Base-by-base conservation (phyloP, 2,888 invertebrate genomes). In the Pseudoips prasinana region DNA sequence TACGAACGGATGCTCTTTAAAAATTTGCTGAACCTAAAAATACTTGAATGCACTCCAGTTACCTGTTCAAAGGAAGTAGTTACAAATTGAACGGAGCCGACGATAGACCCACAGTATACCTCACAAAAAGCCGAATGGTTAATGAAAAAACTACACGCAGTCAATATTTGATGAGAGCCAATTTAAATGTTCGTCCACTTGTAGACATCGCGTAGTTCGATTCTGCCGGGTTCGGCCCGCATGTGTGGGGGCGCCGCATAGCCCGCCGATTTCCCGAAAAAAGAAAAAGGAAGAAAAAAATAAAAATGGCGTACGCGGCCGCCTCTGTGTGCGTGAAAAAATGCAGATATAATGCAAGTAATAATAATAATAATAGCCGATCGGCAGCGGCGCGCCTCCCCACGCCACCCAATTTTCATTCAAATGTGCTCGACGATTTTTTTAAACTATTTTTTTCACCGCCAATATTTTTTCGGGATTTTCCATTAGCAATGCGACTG, bases 91-190 rank as follows among this genome's bases (percentile, higher is more conserved):
- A 66, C 58, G 53, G 60, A 64, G 64, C 73, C 54, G 71, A 64
- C 67, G 60, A 60, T 42, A 62, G 58, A 63, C 45, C 48, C 49
- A 34, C 37, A 44, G 49, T 52, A 58, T 62, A 62, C 63, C 70
- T 64, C 70, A 76, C 77, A 82, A 83, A 86, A 86, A 76, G 67
- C 64, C 61, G 64, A 71, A 69, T 72, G 76, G 81, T 71, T 85
- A 85, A 83, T 86, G 82, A 83, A 87, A 86, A 86, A 85, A 85
- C 83, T 84, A 86, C 84, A 85, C 69, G 78, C 79, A 81, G 81
- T 83, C 86, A 87, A 87, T 88, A 86, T 86, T 85, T 88, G 87
- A 88, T 87, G 86, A 86, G 86, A 79, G 83, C 84, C 87, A 87
- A 87, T 88, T 87, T 86, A 84, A 85, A 85, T 84, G 86, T 81